Conservation (phyloP, 2,888 invertebrate species). For the Liodrosophila aerea region DNA sequence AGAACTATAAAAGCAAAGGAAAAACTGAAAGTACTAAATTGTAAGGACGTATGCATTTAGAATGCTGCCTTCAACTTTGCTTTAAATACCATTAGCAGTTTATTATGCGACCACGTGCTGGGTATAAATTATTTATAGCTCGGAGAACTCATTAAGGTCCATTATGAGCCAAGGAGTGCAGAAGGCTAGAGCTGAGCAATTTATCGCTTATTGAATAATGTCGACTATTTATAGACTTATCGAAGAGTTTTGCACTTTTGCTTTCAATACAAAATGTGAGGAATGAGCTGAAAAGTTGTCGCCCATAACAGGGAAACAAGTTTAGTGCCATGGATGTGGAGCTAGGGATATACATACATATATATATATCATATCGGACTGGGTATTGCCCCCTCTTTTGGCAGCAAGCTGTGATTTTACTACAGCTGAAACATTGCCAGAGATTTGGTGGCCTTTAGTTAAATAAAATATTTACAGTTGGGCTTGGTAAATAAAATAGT, state of each 20-base stretch:
- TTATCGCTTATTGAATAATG: slow-evolving; percentile 17
- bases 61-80: too few species aligned
- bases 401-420: slow-evolving; percentile 16
- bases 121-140: slow-evolving; percentile 24
- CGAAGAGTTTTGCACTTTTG: slow-evolving; percentile 50
- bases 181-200: slow-evolving; percentile 8
- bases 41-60: too few species aligned
- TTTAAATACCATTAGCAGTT: slow-evolving; percentile 1
- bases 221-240: slow-evolving; percentile 47
- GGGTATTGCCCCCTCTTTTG: neutral
- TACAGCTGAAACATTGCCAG: slow-evolving; percentile 3
- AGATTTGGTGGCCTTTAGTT: slow-evolving; percentile 3
- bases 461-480: slow-evolving; percentile 18
- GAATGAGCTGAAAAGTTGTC: neutral
- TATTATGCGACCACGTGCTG: slow-evolving; percentile 3
- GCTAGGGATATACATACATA: too few species aligned
- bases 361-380: too few species aligned
- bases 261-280: slow-evolving; percentile 34
- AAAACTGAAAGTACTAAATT: too few species aligned
- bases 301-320: too few species aligned
- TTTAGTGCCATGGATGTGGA: too few species aligned
- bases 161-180: slow-evolving; percentile 11
- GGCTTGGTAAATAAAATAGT: slow-evolving; percentile 11
- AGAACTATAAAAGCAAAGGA: too few species aligned
- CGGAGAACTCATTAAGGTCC: slow-evolving; percentile 27